phyloP scores from a whole-genome alignment of 2,113 vertebrate genomes.

The Grantiella picta region DNA sequence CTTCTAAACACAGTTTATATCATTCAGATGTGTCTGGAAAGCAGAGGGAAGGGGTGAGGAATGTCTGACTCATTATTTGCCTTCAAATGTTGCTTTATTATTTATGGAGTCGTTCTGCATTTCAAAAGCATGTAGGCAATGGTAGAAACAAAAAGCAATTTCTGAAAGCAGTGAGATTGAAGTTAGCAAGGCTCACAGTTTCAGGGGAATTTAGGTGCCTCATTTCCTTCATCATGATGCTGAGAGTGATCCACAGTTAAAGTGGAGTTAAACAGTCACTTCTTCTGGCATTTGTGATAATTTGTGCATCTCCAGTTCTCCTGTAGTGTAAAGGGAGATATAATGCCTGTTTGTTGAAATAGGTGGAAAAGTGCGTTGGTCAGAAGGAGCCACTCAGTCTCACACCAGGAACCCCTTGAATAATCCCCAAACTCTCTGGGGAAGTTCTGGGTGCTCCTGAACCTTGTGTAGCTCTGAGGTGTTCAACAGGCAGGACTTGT shows the following conservation, averaged over 20 bases:
- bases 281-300: neutral
- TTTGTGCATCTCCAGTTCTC: neutral
- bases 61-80: conserved; percentile 6
- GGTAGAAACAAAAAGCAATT: neutral
- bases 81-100: conserved; percentile 23
- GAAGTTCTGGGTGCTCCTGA: neutral
- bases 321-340: neutral
- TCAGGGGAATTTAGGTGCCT: neutral
- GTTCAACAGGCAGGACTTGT: rapidly evolving
- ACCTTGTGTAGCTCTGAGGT: neutral
- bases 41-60: neutral
- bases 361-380: neutral
- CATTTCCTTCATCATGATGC: neutral
- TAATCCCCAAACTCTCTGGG: neutral
- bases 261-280: neutral
- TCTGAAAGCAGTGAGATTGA: neutral
- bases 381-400: neutral
- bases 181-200: neutral
- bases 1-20: neutral
- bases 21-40: neutral
- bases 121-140: neutral
- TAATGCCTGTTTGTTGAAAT: neutral
- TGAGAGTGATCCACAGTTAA: neutral
- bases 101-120: neutral
- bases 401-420: neutral